Evolutionary conservation across 53 echinoderm and acorn worm species (phyloP).

Genomic region (Patiria pectinifera): DNA sequence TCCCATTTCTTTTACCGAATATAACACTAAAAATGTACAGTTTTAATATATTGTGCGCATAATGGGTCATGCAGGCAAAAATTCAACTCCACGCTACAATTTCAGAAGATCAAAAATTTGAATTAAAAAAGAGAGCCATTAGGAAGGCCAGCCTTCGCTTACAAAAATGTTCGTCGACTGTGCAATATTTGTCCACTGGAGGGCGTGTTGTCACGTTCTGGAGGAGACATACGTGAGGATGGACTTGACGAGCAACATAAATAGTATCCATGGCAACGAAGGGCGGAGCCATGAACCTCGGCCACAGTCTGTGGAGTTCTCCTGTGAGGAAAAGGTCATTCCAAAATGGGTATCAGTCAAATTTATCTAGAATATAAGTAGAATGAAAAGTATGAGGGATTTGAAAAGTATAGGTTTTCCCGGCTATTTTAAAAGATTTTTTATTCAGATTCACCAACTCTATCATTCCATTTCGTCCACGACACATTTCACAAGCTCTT

Average conservation of each 20-base stretch:
- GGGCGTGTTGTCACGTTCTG: constrained; percentile 57
- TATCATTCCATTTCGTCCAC: too few relatives aligned
- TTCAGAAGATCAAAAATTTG: not conserved
- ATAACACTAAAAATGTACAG: not conserved
- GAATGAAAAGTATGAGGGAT: too few relatives aligned
- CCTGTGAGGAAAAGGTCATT: constrained; percentile 40
- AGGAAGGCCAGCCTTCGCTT: constrained; percentile 57
- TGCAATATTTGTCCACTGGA: constrained; percentile 29
- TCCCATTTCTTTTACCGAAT: not conserved
- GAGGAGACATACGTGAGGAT: constrained; percentile 19
- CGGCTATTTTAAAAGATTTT: too few relatives aligned
- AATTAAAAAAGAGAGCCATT: not conserved
- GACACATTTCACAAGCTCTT: too few relatives aligned
- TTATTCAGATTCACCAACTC: too few relatives aligned
- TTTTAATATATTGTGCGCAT: not conserved
- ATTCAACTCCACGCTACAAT: not conserved
- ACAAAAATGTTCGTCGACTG: constrained; percentile 12
- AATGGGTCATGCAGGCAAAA: not conserved
- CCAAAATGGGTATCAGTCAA: not conserved
- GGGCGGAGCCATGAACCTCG: constrained; percentile 46
- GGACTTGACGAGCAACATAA: constrained; percentile 23
- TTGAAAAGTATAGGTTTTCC: too few relatives aligned
- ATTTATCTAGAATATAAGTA: too few relatives aligned
- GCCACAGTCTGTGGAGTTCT: constrained; percentile 71
- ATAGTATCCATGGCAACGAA: constrained; percentile 17